phyloP scores from a whole-genome alignment of 1,140 invertebrate genomes.

The Nymphalis io region DNA sequence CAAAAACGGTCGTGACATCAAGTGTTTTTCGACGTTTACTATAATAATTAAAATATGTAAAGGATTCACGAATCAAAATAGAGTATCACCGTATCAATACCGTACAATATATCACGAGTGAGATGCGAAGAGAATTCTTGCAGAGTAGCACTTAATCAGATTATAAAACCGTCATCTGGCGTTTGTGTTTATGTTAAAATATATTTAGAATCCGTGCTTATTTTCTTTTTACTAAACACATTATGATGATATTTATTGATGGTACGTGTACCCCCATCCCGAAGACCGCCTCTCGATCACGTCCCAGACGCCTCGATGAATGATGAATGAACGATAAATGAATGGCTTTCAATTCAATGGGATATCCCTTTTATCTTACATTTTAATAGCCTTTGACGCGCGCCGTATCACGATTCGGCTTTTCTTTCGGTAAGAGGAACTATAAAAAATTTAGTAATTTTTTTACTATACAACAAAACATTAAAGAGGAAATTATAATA shows the following conservation, averaged over 20 bases:
- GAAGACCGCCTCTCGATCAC: conserved; percentile 16
- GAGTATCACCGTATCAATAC: no score
- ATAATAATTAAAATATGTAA: no score
- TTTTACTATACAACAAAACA: no score
- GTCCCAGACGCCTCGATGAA: conserved; percentile 21
- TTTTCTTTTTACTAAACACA: conserved; percentile 1
- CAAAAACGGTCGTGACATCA: no score
- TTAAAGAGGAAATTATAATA: no score
- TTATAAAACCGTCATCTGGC: no score
- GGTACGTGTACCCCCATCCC: conserved; percentile 7
- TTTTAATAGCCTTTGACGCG: conserved; percentile 19
- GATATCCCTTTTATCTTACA: conserved; percentile 12
- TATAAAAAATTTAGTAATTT: not conserved
- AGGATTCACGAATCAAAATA: no score
- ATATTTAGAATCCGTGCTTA: not conserved
- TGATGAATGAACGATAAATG: conserved; percentile 13
- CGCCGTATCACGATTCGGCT: conserved; percentile 19
- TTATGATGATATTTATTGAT: conserved; percentile 9
- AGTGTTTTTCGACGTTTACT: no score
- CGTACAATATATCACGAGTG: no score
- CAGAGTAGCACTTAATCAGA: no score
- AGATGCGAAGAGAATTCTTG: no score
- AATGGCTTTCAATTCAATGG: conserved; percentile 15
- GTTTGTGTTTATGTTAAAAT: not conserved
- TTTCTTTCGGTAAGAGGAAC: conserved; percentile 11